Percentiles rank a stretch among this genome's conserved stretches.
These are phyloP conservation scores for Triops longicaudatus DNA, from an alignment of 1,140 invertebrate genomes.

Conservation along the genomic window DNA sequence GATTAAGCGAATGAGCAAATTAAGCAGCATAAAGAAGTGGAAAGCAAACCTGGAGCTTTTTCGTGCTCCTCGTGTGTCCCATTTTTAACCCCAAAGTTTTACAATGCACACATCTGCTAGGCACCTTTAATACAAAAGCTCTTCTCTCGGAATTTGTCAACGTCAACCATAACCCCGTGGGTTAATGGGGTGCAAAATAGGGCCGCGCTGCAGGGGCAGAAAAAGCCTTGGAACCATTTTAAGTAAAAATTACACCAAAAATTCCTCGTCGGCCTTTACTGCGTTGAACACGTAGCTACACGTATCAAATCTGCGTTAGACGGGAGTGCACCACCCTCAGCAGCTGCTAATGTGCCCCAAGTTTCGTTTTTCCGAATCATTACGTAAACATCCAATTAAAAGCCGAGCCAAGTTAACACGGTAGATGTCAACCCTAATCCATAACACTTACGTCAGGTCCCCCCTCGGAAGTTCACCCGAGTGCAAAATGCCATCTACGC, in stretches of 20 bases:
- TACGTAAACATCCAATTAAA: constrained; percentile 4
- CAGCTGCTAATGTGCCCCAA: background rate
- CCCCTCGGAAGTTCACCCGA: background rate
- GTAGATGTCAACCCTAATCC: background rate
- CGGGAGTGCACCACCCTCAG: background rate
- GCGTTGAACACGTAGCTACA: no score
- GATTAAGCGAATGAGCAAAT: background rate
- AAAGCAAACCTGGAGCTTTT: no score
- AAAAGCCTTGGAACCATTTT: no score
- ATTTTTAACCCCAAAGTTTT: background rate
- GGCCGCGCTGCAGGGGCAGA: background rate
- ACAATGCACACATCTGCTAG: constrained; percentile 11
- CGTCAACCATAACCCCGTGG: background rate
- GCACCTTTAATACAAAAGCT: background rate
- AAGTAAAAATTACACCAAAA: no score
- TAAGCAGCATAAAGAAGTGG: background rate
- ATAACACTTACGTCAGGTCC: background rate
- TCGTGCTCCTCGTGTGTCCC: no score
- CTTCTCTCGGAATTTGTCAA: background rate
- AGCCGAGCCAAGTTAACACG: background rate
- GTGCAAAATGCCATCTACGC: background rate
- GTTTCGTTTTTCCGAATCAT: constrained; percentile 7
- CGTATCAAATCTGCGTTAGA: background rate
- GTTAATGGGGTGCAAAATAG: background rate
- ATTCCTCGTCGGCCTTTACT: no score